A percentile compares a stretch with the other conserved stretches of the same genome.
Conservation (phyloP, 2,113 vertebrate species). For the Peromyscus maniculatus region DNA sequence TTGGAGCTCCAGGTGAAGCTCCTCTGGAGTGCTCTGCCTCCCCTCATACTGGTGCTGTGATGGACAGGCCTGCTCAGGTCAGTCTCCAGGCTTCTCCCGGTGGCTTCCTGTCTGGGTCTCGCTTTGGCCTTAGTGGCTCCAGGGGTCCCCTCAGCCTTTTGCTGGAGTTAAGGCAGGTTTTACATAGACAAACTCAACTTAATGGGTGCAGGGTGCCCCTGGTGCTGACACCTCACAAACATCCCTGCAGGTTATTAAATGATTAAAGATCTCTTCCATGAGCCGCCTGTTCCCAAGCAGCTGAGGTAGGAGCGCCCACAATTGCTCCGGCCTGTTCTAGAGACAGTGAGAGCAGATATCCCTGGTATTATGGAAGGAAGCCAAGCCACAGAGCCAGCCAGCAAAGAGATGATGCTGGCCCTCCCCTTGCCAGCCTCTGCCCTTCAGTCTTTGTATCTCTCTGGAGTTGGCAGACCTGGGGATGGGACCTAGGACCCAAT, state of each 20-base stretch:
- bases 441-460: neutral
- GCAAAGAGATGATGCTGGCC: too few species aligned
- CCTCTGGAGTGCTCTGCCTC: neutral
- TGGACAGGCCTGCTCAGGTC: neutral
- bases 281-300: conserved; percentile 59
- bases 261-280: conserved; percentile 70
- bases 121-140: neutral
- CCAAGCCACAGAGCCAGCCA: neutral
- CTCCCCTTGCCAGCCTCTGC: conserved; percentile 5
- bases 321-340: neutral
- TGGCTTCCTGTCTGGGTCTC: neutral
- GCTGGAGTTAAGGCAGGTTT: neutral
- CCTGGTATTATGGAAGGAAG: conserved; percentile 18
- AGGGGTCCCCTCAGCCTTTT: neutral
- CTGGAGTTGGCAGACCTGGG: neutral
- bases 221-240: conserved; percentile 45
- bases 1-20: neutral
- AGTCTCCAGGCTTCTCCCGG: neutral
- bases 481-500: neutral
- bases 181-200: conserved; percentile 8
- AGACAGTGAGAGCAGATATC: neutral
- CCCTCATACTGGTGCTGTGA: neutral
- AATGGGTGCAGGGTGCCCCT: conserved; percentile 30
- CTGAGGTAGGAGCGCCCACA: neutral
- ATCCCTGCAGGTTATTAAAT: conserved; percentile 62